Base-by-base conservation (phyloP, 2,113 vertebrate genomes). In the Ammodytes dubius region DNA sequence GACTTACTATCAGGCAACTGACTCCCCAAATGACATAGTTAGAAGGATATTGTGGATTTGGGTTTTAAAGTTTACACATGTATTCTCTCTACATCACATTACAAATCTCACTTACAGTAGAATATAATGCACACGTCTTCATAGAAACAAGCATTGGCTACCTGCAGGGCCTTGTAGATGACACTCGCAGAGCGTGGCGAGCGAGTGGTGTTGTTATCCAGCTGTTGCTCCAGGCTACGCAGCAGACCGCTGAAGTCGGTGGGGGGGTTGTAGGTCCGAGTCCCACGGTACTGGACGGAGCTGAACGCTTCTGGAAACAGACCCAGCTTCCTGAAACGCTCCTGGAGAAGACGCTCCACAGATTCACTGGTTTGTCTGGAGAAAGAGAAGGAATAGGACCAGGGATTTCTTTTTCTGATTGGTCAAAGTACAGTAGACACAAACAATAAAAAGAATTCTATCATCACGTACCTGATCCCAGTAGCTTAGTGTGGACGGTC, bases 221-320 rank as follows among this genome's bases (percentile, higher is more conserved):
- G 94, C 76, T 97, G 98, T 71, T 97, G 96, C 92, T 99, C 98
- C 89, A 99, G 90, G 83, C 92, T 96, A 40, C 94, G 95, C 59
- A 98, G 95, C 50, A 99, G 95, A 4, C 98, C 98, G 35, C 96
- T 97, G 92, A 99, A 99, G 94, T 99, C 98, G 0, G 98, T 99
- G 65, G 98, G 98, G 37, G 98, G 98, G 90, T 99, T 99, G 92
- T 98, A 97, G 45, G 98, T 99, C 67, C 98, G 97, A 13, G 98
- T 99, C 79, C 98, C 98, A 39, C 97, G 96, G 93, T 99, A 99
- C 90, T 98, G 97, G 83, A 99, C 94, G 58, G 98, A 99, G 89
- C 98, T 99, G 91, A 99, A 99, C n/a, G 98, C 98, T 91, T 99
- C 98, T 0, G 98, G 98, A 84, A 98, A 97, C 73, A 98, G 95